These are phyloP conservation scores for Zaprionus nigranus DNA, from an alignment of 1,140 invertebrate genomes.

Conservation along the genomic window DNA sequence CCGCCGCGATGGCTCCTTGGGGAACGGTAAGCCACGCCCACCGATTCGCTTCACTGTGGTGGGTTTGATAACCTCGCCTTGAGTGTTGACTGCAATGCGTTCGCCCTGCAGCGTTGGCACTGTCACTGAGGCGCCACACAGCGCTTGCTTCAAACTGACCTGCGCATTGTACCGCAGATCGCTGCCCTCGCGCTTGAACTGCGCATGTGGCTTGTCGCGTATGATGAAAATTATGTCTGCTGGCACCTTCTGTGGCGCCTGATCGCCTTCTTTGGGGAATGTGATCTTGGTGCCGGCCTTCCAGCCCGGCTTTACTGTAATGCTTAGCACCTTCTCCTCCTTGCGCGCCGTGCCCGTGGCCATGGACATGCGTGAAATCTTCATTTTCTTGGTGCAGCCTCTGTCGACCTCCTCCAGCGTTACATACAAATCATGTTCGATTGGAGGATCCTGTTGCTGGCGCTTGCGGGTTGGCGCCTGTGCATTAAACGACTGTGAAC, in stretches of 20 bases:
- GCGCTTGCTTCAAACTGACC: constrained; percentile 91
- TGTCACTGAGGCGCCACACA: constrained; percentile 91
- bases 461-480: constrained; percentile 85
- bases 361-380: constrained; percentile 93
- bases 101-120: constrained; percentile 93
- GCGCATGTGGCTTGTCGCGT: constrained; percentile 94
- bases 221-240: constrained; percentile 99
- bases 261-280: constrained; percentile 97
- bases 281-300: constrained; percentile 98
- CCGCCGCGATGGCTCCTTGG: constrained; percentile 91
- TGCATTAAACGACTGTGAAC: constrained; percentile 90
- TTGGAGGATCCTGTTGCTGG: constrained; percentile 90
- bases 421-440: constrained; percentile 95
- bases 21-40: constrained; percentile 93
- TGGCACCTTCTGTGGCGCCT: constrained; percentile 93
- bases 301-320: constrained; percentile 97
- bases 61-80: constrained; percentile 92
- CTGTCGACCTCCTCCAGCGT: constrained; percentile 91
- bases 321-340: constrained; percentile 96
- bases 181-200: constrained; percentile 94
- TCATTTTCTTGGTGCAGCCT: constrained; percentile 97
- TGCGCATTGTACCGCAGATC: constrained; percentile 94
- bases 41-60: constrained; percentile 90
- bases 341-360: constrained; percentile 88
- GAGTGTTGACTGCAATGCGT: constrained; percentile 89